phyloP scores from a whole-genome alignment of 2,797 vertebrate species.

The Paguma larvata region DNA sequence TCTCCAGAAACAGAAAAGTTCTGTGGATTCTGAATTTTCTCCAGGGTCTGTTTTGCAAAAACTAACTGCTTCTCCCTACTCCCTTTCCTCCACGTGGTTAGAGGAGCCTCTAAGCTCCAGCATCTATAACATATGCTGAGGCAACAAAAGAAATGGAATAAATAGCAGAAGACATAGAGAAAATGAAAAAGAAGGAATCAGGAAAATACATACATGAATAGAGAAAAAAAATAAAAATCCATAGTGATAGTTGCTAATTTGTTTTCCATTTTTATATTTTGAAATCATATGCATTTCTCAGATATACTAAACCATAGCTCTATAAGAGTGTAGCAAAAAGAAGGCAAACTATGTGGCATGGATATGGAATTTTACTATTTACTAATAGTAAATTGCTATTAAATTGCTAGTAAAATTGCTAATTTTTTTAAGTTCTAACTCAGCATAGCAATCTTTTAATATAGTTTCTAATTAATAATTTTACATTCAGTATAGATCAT shows the following conservation, averaged over 20 bases:
- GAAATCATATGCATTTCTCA: background rate
- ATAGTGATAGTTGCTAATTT: background rate
- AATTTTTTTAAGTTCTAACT: background rate
- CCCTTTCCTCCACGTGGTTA: background rate
- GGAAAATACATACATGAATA: background rate
- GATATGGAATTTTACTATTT: background rate
- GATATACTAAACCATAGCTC: background rate
- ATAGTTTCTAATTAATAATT: background rate
- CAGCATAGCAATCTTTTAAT: background rate
- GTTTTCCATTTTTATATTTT: background rate
- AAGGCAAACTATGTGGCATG: background rate
- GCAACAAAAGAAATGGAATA: background rate
- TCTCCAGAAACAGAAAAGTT: background rate
- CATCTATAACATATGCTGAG: background rate
- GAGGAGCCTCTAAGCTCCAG: background rate
- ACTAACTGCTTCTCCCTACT: background rate
- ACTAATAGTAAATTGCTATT: background rate
- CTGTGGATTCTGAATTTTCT: background rate
- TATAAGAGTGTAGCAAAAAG: background rate
- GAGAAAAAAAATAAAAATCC: background rate
- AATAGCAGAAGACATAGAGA: background rate
- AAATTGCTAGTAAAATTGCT: background rate
- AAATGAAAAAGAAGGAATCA: background rate
- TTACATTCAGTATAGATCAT: constrained; percentile 2
- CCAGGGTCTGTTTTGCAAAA: background rate